Evolutionary conservation across 2,113 vertebrate species (phyloP).

Genomic region (Laticauda laticaudata): DNA sequence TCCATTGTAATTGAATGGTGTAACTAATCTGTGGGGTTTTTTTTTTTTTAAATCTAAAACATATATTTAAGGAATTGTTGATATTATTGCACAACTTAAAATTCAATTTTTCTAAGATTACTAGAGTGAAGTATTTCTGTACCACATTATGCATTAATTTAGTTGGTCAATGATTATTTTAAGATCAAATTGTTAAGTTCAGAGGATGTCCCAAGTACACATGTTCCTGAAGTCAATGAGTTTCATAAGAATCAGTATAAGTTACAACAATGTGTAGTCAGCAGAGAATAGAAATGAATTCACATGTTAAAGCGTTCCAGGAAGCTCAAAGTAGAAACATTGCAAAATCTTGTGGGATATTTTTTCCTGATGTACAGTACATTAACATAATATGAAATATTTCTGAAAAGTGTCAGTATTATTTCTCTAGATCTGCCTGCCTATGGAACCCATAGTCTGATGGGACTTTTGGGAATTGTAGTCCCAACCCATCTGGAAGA

Average conservation of each 20-base stretch:
- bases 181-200: neutral
- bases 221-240: neutral
- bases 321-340: neutral
- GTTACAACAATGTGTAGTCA: neutral
- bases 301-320: neutral
- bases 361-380: neutral
- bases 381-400: slow-evolving; percentile 12
- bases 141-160: neutral
- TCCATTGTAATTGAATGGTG: neutral
- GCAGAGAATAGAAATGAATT: neutral
- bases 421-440: neutral
- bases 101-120: neutral
- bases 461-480: neutral
- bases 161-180: neutral
- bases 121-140: neutral
- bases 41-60: neutral
- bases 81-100: neutral
- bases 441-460: neutral
- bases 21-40: too few species aligned
- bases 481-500: neutral
- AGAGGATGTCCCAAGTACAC: neutral
- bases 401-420: neutral
- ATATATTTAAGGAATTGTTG: neutral
- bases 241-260: neutral
- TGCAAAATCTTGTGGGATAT: slow-evolving; percentile 1